A percentile compares a stretch with the other conserved stretches of the same genome.
phyloP scores from a whole-genome alignment of 2,888 invertebrate species.

The Drosophila gaucha region DNA sequence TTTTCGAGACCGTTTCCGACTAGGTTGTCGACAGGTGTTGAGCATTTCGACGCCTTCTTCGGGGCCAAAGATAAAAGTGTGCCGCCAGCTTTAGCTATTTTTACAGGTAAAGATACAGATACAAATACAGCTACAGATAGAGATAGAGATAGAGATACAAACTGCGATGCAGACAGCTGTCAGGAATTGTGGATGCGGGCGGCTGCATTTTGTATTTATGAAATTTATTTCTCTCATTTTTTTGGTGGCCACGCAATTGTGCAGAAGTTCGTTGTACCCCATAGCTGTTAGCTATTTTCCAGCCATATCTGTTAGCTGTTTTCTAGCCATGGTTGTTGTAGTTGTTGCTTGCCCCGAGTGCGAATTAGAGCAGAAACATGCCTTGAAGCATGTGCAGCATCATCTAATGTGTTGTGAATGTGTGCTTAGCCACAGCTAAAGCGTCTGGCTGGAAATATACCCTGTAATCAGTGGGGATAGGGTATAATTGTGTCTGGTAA shows the following conservation, averaged over 20 bases:
- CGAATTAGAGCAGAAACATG: slow-evolving; percentile 82
- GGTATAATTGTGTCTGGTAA: neutral
- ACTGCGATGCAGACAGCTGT: slow-evolving; percentile 40
- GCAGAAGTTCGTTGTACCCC: slow-evolving; percentile 67
- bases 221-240: slow-evolving; percentile 42
- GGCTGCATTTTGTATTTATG: slow-evolving; percentile 73
- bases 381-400: slow-evolving; percentile 72
- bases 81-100: slow-evolving; percentile 48
- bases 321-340: slow-evolving; percentile 10
- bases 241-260: slow-evolving; percentile 75
- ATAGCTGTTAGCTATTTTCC: slow-evolving; percentile 10
- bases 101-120: slow-evolving; percentile 28
- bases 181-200: slow-evolving; percentile 61
- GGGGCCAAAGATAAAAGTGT: slow-evolving; percentile 54
- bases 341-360: slow-evolving; percentile 76
- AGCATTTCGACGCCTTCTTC: slow-evolving; percentile 29
- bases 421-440: slow-evolving; percentile 24
- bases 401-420: slow-evolving; percentile 24
- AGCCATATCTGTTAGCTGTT: slow-evolving; percentile 14
- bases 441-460: slow-evolving; percentile 39
- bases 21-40: slow-evolving; percentile 68
- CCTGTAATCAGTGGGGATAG: neutral
- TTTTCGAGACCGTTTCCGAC: slow-evolving; percentile 25
- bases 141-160: slow-evolving; percentile 11
- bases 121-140: neutral